Evolutionary conservation across 2,113 vertebrate genomes (phyloP), one percentile per base, ranked within the genome.

Genomic region (Grammomys surdaster): DNA sequence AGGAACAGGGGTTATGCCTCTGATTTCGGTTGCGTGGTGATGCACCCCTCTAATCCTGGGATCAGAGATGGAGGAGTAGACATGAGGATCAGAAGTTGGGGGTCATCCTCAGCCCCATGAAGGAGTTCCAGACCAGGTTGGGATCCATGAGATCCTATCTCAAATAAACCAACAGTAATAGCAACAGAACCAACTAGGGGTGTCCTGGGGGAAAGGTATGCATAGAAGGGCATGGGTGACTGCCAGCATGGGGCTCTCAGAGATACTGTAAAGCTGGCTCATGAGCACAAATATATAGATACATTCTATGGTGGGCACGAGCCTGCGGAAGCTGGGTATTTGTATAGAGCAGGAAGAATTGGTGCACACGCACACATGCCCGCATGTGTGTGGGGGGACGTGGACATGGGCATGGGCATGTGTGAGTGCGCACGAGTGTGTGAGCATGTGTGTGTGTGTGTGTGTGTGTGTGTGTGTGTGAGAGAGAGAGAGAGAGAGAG

Each of bases 331-430:
- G 10, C 43, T 28, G 26, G 31, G 33, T 13, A 5, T 51, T 24
- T 0, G 2, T 3, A 6, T 58, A 7, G 26, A 24, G 36, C 22
- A 5, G 54, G 16, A 8, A 51, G 1, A 73, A 36, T 5, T 17
- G 31, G n/a, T 40, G 40, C 40, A 24, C 1, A 8, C 0, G 60
- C 3, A 9, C 3, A 3, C 4, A 4, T 4, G 16, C 17, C 4
- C 20, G 58, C 7, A 36, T 40, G 56, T 1, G 20, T 24, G 54
- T 24, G 9, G 7, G 51, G 51, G 51, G 51, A 10, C 51, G 10
- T 51, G 51, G 51, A 51, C 51, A 51, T 51, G 60, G 22, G 60
- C 13, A 33, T 60, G 17, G 11, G 56, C 3, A 20, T 56, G 33
- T 22, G 51, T 60, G 56, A 6, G 24, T 20, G 22, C 3, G 8